Evolutionary conservation across 1,140 invertebrate species (phyloP).

Genomic region (Bombus consobrinus): DNA sequence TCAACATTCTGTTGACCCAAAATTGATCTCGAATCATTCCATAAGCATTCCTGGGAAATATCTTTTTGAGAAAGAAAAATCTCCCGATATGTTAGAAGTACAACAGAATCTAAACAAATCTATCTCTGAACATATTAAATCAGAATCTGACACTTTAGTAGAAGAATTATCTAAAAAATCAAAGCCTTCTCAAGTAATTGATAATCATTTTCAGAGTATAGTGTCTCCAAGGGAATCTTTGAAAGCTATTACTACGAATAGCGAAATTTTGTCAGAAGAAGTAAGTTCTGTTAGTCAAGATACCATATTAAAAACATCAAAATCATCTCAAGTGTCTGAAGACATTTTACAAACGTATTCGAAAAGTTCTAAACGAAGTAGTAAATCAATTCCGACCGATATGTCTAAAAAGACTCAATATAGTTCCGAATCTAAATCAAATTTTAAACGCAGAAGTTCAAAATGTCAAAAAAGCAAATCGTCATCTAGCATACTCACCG

Average conservation of each 20-base stretch:
- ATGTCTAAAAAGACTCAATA: constrained; percentile 70
- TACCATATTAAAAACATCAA: constrained; percentile 58
- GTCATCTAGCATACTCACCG: constrained; percentile 59
- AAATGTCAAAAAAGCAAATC: constrained; percentile 75
- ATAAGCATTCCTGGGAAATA: constrained; percentile 44
- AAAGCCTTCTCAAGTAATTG: constrained; percentile 42
- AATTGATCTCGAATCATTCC: constrained; percentile 55
- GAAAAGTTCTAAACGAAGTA: constrained; percentile 64
- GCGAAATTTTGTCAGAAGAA: constrained; percentile 53
- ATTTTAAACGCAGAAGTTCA: constrained; percentile 75
- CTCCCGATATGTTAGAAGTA: constrained; percentile 28
- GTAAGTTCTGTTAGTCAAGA: constrained; percentile 52
- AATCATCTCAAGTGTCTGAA: constrained; percentile 64
- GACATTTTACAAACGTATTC: constrained; percentile 51
- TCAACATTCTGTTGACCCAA: constrained; percentile 68
- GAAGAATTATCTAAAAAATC: constrained; percentile 77
- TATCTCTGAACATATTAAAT: constrained; percentile 64
- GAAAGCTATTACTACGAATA: constrained; percentile 31
- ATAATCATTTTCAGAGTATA: constrained; percentile 47
- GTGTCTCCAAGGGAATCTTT: constrained; percentile 26
- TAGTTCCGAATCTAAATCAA: constrained; percentile 65
- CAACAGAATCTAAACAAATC: constrained; percentile 57
- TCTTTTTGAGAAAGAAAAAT: constrained; percentile 52
- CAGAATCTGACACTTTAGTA: constrained; percentile 77
- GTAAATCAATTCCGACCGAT: constrained; percentile 65